Percentiles rank a stretch among this genome's conserved stretches.
phyloP scores from a whole-genome alignment of 2,113 vertebrate species.

The Rafetus swinhoei region DNA sequence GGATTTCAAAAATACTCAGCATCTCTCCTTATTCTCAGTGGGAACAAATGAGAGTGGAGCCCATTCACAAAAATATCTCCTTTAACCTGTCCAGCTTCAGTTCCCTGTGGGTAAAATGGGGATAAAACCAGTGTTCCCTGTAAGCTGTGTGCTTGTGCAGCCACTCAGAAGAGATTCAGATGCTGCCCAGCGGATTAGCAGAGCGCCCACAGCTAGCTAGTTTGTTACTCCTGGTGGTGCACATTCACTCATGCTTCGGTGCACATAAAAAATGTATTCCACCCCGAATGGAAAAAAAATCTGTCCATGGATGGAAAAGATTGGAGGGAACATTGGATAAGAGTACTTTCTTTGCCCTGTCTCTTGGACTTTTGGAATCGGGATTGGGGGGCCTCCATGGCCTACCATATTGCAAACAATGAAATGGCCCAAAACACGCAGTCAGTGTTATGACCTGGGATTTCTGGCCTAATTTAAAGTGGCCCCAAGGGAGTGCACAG shows the following conservation, averaged over 20 bases:
- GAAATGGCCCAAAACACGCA: accelerated
- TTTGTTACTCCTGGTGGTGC: too few relatives aligned
- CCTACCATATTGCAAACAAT: accelerated
- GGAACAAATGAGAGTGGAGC: background rate
- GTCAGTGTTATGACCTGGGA: background rate
- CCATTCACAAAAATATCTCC: background rate
- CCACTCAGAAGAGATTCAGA: too few relatives aligned
- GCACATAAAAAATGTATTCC: too few relatives aligned
- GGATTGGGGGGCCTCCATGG: background rate
- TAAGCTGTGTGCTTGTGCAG: too few relatives aligned
- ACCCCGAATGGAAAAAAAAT: too few relatives aligned
- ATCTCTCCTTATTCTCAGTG: background rate
- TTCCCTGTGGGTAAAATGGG: background rate
- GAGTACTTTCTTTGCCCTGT: background rate
- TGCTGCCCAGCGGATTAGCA: too few relatives aligned
- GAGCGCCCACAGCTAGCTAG: too few relatives aligned
- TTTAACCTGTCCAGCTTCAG: background rate
- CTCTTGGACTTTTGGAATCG: background rate
- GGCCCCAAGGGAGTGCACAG: background rate
- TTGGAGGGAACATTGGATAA: too few relatives aligned
- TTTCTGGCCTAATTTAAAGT: background rate
- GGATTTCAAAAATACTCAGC: background rate
- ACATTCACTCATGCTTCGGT: too few relatives aligned
- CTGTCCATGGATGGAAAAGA: too few relatives aligned
- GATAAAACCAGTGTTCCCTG: background rate